Percentiles rank a stretch among this genome's conserved stretches.
These are phyloP conservation scores for Amblyjoppa fuscipennis DNA, from an alignment of 2,888 invertebrate species.

Conservation along the genomic window DNA sequence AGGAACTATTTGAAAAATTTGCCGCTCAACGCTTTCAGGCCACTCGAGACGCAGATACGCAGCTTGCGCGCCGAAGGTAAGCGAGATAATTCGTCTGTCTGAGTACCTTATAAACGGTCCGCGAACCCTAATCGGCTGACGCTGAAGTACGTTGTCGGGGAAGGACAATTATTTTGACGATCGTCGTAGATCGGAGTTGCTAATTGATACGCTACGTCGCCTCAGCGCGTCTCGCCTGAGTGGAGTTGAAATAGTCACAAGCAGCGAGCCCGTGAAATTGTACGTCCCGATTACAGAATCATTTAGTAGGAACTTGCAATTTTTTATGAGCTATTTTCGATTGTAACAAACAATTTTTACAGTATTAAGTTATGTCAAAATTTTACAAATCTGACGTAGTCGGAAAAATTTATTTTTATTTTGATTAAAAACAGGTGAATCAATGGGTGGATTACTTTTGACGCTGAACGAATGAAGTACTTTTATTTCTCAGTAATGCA, in stretches of 20 bases:
- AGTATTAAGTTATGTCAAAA: too few relatives aligned
- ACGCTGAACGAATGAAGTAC: too few relatives aligned
- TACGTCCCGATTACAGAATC: not conserved
- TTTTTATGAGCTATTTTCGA: not conserved
- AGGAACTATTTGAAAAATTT: conserved; percentile 93
- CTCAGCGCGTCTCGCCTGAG: not conserved
- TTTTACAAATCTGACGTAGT: too few relatives aligned
- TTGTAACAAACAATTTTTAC: not conserved
- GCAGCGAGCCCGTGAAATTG: not conserved
- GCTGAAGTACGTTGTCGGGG: not conserved
- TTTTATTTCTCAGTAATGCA: too few relatives aligned
- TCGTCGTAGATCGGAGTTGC: not conserved
- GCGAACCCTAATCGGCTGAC: not conserved
- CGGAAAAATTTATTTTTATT: too few relatives aligned
- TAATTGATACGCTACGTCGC: not conserved
- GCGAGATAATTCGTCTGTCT: conserved; percentile 71
- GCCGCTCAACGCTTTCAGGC: conserved; percentile 91
- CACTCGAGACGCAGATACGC: conserved; percentile 93
- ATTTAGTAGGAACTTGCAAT: not conserved
- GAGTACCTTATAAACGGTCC: not conserved
- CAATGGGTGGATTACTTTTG: too few relatives aligned
- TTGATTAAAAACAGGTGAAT: too few relatives aligned
- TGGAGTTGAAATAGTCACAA: not conserved
- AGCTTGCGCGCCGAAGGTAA: conserved; percentile 93
- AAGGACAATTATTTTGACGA: conserved; percentile 4